Conservation (phyloP, 1,140 invertebrate genomes). For the Drosophila nigrodunni region DNA sequence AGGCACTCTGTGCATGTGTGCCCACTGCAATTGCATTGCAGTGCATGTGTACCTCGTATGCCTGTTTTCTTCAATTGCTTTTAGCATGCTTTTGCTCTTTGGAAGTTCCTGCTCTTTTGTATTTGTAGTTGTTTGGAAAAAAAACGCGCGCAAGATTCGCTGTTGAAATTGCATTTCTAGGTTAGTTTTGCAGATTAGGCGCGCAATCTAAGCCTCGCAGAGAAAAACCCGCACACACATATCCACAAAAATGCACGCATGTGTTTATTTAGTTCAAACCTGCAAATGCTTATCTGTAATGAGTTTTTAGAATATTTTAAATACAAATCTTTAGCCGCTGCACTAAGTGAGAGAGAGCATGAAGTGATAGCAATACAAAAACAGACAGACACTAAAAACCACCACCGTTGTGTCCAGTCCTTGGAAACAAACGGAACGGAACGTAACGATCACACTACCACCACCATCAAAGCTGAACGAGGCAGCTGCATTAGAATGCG, state of each 20-base stretch:
- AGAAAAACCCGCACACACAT: constrained; percentile 2
- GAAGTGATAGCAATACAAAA: constrained; percentile 12
- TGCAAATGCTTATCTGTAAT: constrained; percentile 34
- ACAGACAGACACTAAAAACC: constrained; percentile 46
- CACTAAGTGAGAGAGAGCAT: constrained; percentile 1
- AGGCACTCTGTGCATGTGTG: constrained; percentile 23
- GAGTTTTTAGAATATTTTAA: constrained; percentile 9
- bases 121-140: constrained; percentile 26
- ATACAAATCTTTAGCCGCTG: neutral
- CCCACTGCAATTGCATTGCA: constrained; percentile 60
- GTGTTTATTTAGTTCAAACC: constrained; percentile 1
- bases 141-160: constrained; percentile 62
- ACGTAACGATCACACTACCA: constrained; percentile 69
- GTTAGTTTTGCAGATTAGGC: constrained; percentile 63
- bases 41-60: constrained; percentile 19
- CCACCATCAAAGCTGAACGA: constrained; percentile 49
- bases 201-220: constrained; percentile 13
- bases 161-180: constrained; percentile 58
- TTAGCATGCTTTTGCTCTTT: constrained; percentile 18
- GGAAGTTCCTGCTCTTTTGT: constrained; percentile 23
- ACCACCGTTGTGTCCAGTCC: constrained; percentile 10
- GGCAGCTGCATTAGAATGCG: constrained; percentile 75
- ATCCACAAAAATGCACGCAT: neutral
- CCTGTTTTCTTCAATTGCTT: constrained; percentile 32
- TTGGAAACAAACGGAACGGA: constrained; percentile 3